Evolutionary conservation across 2,113 vertebrate genomes (phyloP), one percentile per base, ranked within the genome.

Genomic region (Strix aluco): DNA sequence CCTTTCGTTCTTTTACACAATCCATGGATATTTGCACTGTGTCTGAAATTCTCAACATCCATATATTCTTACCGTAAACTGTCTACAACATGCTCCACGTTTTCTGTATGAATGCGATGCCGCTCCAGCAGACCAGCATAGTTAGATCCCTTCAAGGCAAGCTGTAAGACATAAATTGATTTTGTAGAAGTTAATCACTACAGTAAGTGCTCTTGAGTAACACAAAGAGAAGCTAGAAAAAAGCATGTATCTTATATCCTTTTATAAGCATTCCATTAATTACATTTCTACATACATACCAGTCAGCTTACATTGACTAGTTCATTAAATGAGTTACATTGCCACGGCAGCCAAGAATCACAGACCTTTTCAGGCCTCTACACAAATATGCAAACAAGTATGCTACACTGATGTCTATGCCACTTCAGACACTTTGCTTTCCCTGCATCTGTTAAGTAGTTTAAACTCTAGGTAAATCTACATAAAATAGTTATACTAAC

Each of bases 101-200:
- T 99, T 97, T 97, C 98, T 15, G 98, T 99, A 97, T 99, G 99
- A 97, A 99, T 99, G 95, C 98, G 98, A 98, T 99, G 99, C 85
- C 99, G 98, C 69, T 99, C 99, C 97, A 99, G 97, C 63, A 99
- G 98, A 74, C 99, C 99, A 73, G 97, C 99, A 97, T 99, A 99
- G 97, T 99, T 99, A 94, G 99, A 99, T 69, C 99, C 99, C 95
- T 99, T 99, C 98, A 99, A 93, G 22, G 99, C 99, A 78, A 99
- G 99, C 99, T 99, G 95, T 32, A 93, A 87, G 29, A 95, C 49
- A 93, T 20, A 86, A 89, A 85, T 8, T 14, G 30, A 58, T 86
- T 94, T 75, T 71, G n/a, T n/a, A 57, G 32, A 67, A 84, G 54
- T 71, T 77, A 74, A 81, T 74, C 54, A 58, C 14, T 66, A 61